Conservation (phyloP, 2,113 vertebrate species). For the Ptychochromis oligacanthus region DNA sequence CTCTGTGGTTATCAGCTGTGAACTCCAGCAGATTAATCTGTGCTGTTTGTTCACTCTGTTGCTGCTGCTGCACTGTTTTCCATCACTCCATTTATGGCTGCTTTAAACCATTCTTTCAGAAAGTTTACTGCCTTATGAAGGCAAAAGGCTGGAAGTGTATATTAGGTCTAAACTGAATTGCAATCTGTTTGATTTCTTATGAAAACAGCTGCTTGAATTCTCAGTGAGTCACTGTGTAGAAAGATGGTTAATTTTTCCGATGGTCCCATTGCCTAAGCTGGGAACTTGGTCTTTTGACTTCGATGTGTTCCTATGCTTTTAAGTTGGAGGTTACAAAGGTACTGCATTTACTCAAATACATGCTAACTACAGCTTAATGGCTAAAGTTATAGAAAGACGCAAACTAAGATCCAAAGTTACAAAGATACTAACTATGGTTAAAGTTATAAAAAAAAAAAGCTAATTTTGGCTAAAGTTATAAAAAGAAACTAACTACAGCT, state of each 20-base stretch:
- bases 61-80: constrained; percentile 3
- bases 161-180: not conserved
- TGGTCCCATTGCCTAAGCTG: not conserved
- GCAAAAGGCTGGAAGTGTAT: not conserved
- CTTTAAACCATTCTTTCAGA: not conserved
- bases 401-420: too few species aligned
- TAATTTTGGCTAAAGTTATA: not conserved
- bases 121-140: not conserved
- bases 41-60: not conserved
- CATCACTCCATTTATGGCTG: not conserved
- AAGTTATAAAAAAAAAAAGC: not conserved
- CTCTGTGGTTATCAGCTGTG: not conserved
- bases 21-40: not conserved
- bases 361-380: not conserved
- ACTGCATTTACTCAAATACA: not conserved
- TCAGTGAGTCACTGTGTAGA: not conserved
- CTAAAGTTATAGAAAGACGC: too few species aligned
- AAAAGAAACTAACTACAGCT: too few species aligned
- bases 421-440: not conserved
- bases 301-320: not conserved
- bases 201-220: not conserved
- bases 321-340: not conserved
- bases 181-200: not conserved
- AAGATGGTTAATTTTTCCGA: not conserved
- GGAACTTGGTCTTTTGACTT: not conserved